phyloP scores from a whole-genome alignment of 2,797 vertebrate species.

The Acrossocheilus wenchowensis region DNA sequence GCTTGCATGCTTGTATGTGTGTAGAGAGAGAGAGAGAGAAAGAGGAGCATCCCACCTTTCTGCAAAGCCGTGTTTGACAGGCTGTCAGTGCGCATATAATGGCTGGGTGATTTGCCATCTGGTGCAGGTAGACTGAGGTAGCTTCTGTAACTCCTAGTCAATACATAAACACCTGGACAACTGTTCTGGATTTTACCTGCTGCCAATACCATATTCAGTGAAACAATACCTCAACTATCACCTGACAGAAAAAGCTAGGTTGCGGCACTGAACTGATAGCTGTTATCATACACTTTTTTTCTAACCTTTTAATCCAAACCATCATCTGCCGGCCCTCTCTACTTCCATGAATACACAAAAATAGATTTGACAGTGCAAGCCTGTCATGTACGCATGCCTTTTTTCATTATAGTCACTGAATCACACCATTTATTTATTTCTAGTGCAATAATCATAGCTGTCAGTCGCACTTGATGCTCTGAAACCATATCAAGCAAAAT shows the following conservation, averaged over 20 bases:
- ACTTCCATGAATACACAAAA: constrained; percentile 21
- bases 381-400: constrained; percentile 21
- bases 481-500: constrained; percentile 33
- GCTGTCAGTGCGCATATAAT: constrained; percentile 54
- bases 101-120: constrained; percentile 59
- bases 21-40: constrained; percentile 40
- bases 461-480: constrained; percentile 48
- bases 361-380: constrained; percentile 29
- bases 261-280: neutral
- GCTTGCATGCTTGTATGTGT: neutral
- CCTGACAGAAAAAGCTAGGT: neutral
- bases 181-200: constrained; percentile 18
- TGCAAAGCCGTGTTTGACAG: constrained; percentile 53
- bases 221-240: neutral
- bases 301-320: constrained; percentile 36
- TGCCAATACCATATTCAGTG: constrained; percentile 18
- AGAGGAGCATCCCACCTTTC: constrained; percentile 27
- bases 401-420: constrained; percentile 29
- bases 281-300: constrained; percentile 2
- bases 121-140: constrained; percentile 50
- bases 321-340: constrained; percentile 12
- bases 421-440: constrained; percentile 45
- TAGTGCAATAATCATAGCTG: constrained; percentile 51
- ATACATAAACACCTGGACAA: constrained; percentile 52
- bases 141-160: constrained; percentile 42